Percentiles rank a stretch among this genome's conserved stretches.
Evolutionary conservation across 2,888 invertebrate species (phyloP).

Genomic region (Eremobia ochroleuca): DNA sequence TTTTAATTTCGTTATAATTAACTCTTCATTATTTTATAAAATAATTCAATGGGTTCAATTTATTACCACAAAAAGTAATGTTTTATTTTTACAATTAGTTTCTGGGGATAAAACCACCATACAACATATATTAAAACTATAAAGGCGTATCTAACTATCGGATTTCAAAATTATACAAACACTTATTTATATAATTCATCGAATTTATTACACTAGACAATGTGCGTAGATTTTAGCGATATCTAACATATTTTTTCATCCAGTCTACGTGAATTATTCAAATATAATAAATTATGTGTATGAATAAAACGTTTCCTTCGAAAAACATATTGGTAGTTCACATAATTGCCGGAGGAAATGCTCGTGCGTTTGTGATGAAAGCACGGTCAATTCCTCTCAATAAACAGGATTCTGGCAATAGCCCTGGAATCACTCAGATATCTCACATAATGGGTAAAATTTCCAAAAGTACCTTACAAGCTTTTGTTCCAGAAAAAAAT

Average conservation of each 20-base stretch:
- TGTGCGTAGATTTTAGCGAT: slow-evolving; percentile 85
- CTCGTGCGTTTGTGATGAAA: slow-evolving; percentile 8
- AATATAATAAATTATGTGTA: slow-evolving; percentile 36
- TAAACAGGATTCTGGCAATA: slow-evolving; percentile 38
- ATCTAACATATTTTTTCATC: slow-evolving; percentile 76
- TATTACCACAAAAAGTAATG: slow-evolving; percentile 50
- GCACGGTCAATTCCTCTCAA: neutral
- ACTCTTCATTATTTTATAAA: slow-evolving; percentile 17
- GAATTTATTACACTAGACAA: slow-evolving; percentile 70
- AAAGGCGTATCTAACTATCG: slow-evolving; percentile 58
- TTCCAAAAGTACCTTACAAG: slow-evolving; percentile 30
- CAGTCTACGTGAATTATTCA: slow-evolving; percentile 78
- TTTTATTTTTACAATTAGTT: slow-evolving; percentile 46
- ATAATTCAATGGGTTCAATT: slow-evolving; percentile 27
- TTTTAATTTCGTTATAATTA: slow-evolving; percentile 28
- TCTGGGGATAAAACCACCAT: slow-evolving; percentile 47
- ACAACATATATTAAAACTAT: slow-evolving; percentile 58
- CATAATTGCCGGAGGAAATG: slow-evolving; percentile 12
- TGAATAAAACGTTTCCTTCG: slow-evolving; percentile 20
- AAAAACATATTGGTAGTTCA: slow-evolving; percentile 21
- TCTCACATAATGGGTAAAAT: slow-evolving; percentile 41
- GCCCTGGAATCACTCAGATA: slow-evolving; percentile 29
- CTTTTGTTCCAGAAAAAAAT: slow-evolving; percentile 14
- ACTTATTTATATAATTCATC: slow-evolving; percentile 66
- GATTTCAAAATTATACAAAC: slow-evolving; percentile 63